Base-by-base conservation (phyloP, 2,113 vertebrate genomes). In the Pituophis catenifer region DNA sequence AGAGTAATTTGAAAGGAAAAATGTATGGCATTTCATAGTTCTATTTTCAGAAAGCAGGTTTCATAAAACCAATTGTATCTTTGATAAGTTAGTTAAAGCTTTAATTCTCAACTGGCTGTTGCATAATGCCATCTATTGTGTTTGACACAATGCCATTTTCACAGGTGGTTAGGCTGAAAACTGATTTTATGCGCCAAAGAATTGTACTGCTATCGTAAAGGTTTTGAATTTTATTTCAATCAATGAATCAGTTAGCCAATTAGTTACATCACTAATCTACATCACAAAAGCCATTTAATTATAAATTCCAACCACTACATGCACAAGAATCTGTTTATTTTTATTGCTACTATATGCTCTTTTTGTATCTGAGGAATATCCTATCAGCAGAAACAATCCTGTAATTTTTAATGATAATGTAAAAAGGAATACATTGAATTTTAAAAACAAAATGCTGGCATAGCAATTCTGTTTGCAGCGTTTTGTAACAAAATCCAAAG, bases 141-240 rank as follows among this genome's bases (percentile, higher is more conserved):
- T 57, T 57, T 89, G 54, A 54, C n/a, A 19, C 54, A 89, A 57
- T 88, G 8, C 17, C 38, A 1, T 90, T 62, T n/a, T 50, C 58
- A 50, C 3, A 10, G 7, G 38, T 29, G 50, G 44, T 44, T 26
- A 62, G 62, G 19, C 38, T 10, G 48, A 62, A 57, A 29, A 90
- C 93, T 92, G 92, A 94, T 6, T 91, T 90, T 94, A 81, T 94
- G 94, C 91, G 90, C 94, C 70, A 92, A 65, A 92, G 15, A 90
- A 92, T 93, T 93, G 3, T 4, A 62, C 65, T 48, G 44, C 86
- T 89, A 0, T 48, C 87, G 92, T 53, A 1, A 8, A 54, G 85
- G 5, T 93, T 94, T 62, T 48, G 85, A 93, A n/a, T n/a, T 54
- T 38, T 57, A 38, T 57, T 89, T 89, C n/a, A 12, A 57, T 89